These are phyloP conservation scores for Potamarius usumacintae DNA, from an alignment of 2,113 vertebrate genomes.

Conservation along the genomic window DNA sequence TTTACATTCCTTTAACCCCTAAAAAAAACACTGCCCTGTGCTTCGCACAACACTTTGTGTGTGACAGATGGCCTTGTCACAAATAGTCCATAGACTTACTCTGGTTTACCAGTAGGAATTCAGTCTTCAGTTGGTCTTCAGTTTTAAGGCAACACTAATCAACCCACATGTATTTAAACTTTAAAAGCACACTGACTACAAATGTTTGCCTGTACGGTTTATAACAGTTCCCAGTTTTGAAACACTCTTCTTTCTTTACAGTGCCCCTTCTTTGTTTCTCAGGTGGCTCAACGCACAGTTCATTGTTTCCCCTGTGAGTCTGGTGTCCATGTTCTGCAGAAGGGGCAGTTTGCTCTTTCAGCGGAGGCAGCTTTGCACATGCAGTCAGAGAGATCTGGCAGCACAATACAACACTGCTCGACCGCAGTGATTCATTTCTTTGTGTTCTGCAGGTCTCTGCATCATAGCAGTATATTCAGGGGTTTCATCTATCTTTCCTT, in stretches of 20 bases:
- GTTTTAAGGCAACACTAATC: not conserved
- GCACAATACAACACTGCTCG: conserved; percentile 20
- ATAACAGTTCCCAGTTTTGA: not conserved
- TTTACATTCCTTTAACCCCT: not conserved
- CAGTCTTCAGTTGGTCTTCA: not conserved
- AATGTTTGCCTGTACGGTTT: not conserved
- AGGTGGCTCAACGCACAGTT: not conserved
- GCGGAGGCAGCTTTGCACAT: not conserved
- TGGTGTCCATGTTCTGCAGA: not conserved
- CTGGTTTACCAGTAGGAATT: not conserved
- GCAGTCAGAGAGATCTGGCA: not conserved
- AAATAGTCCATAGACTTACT: not conserved
- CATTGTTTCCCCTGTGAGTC: not conserved
- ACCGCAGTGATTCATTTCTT: not conserved
- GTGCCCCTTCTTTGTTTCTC: not conserved
- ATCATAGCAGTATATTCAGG: not conserved
- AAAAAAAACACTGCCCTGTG: not conserved
- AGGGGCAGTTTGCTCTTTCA: conserved; percentile 6
- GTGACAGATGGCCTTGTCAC: not conserved
- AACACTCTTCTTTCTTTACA: not conserved
- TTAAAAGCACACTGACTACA: not conserved
- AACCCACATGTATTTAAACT: not conserved
- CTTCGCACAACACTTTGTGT: too few species aligned
- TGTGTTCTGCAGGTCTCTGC: conserved; percentile 21
- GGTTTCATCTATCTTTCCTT: conserved; percentile 3